phyloP scores from a whole-genome alignment of 2,888 invertebrate genomes.

The Scaeva pyrastri region DNA sequence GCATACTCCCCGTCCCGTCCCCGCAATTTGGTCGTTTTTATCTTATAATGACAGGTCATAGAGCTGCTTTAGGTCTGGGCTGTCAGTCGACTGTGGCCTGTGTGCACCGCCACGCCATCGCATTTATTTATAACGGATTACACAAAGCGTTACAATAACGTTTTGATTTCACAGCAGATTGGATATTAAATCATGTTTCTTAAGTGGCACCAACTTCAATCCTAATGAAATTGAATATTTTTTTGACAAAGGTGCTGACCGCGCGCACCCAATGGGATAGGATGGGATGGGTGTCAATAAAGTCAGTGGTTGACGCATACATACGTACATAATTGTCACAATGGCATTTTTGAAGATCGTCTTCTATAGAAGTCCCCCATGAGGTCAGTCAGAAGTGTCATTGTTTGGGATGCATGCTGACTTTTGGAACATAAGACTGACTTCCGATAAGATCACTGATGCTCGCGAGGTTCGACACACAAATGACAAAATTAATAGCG shows the following conservation, averaged over 20 bases:
- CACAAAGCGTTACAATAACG: slow-evolving; percentile 56
- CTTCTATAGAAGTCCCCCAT: slow-evolving; percentile 7
- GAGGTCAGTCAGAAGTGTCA: background rate
- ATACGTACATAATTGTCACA: slow-evolving; percentile 5
- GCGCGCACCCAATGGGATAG: background rate
- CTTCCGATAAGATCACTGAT: slow-evolving; percentile 31
- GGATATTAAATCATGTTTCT: slow-evolving; percentile 32
- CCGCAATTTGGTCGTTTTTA: background rate
- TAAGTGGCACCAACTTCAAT: background rate
- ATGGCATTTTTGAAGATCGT: slow-evolving; percentile 30
- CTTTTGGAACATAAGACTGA: background rate
- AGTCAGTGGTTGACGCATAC: background rate
- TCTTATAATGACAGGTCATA: background rate
- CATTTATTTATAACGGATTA: slow-evolving; percentile 56
- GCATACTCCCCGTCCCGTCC: background rate
- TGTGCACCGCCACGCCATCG: background rate
- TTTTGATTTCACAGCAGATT: slow-evolving; percentile 49
- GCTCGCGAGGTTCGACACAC: background rate
- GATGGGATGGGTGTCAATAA: background rate
- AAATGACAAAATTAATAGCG: slow-evolving; percentile 17
- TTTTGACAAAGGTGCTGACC: slow-evolving; percentile 17
- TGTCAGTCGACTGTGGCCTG: slow-evolving; percentile 1
- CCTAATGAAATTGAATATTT: slow-evolving; percentile 50
- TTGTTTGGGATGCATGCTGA: slow-evolving; percentile 10
- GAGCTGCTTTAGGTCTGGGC: no score